phyloP scores from a whole-genome alignment of 2,797 vertebrate genomes.

The Cottoperca gobio region DNA sequence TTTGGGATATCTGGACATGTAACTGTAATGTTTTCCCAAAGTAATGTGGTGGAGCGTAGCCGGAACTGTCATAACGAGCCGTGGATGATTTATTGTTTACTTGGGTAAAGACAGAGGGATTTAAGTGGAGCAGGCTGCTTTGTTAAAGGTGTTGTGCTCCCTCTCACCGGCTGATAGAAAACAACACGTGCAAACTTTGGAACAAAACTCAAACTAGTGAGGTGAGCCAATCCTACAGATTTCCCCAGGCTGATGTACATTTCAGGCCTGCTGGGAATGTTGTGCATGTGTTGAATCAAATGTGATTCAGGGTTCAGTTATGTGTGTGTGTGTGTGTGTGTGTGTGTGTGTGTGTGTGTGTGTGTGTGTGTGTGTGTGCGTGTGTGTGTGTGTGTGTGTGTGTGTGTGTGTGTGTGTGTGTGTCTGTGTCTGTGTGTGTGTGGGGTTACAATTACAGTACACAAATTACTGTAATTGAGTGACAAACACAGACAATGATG shows the following conservation, averaged over 20 bases:
- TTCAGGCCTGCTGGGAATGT: conserved; percentile 56
- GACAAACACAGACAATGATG: too few relatives aligned
- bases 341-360: conserved; percentile 9
- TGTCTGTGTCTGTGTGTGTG: too few relatives aligned
- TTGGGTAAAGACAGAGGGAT: conserved; percentile 54
- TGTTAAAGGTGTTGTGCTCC: conserved; percentile 57
- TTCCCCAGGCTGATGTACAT: conserved; percentile 60
- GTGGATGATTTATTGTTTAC: conserved; percentile 78
- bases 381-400: too few relatives aligned
- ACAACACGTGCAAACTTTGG: conserved; percentile 53
- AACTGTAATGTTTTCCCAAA: conserved; percentile 63
- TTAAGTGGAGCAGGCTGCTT: conserved; percentile 62
- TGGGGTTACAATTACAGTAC: too few relatives aligned
- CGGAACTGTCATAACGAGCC: conserved; percentile 72
- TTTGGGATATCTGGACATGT: conserved; percentile 59
- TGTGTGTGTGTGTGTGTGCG: too few relatives aligned
- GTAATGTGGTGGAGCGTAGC: conserved; percentile 62
- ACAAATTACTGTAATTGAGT: too few relatives aligned
- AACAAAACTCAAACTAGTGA: conserved; percentile 53
- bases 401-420: too few relatives aligned
- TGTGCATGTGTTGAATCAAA: conserved; percentile 58
- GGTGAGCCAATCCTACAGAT: conserved; percentile 50
- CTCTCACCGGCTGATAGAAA: conserved; percentile 43
- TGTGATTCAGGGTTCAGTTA: conserved; percentile 48
- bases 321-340: conserved; percentile 27